These are phyloP conservation scores for Pipra filicauda DNA, from an alignment of 2,113 vertebrate species.

Conservation along the genomic window DNA sequence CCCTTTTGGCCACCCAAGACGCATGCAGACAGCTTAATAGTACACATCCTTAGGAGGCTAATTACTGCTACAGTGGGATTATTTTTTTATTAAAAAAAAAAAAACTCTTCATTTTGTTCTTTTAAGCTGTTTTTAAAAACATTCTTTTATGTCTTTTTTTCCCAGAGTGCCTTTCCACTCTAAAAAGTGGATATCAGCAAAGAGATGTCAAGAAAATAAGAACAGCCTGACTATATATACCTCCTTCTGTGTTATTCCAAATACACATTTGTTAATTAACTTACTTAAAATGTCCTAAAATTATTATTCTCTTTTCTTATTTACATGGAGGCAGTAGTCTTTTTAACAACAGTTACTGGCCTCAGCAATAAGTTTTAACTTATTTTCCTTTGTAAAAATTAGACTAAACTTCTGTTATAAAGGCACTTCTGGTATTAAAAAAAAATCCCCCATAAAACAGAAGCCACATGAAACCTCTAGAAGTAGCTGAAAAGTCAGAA, in stretches of 20 bases:
- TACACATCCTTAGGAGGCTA: not conserved
- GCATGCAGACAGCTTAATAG: not conserved
- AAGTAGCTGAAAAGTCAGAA: not conserved
- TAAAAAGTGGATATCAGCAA: not conserved
- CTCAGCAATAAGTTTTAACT: not conserved
- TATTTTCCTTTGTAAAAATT: not conserved
- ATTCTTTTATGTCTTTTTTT: not conserved
- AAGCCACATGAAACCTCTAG: not conserved
- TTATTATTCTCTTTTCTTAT: not conserved
- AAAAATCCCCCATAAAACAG: not conserved
- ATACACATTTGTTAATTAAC: not conserved
- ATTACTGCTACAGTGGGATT: not conserved
- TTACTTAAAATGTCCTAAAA: not conserved
- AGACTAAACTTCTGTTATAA: not conserved
- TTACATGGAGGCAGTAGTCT: not conserved
- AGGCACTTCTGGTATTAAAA: not conserved
- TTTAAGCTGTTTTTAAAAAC: not conserved
- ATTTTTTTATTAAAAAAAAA: not conserved
- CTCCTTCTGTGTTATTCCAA: not conserved
- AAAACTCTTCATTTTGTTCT: not conserved
- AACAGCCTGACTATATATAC: not conserved
- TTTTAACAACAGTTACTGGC: not conserved
- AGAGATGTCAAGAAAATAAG: not conserved
- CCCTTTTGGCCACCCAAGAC: conserved; percentile 7
- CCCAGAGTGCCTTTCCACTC: not conserved